These are phyloP conservation scores for Todus mexicanus DNA, from an alignment of 2,797 vertebrate species.

Conservation along the genomic window DNA sequence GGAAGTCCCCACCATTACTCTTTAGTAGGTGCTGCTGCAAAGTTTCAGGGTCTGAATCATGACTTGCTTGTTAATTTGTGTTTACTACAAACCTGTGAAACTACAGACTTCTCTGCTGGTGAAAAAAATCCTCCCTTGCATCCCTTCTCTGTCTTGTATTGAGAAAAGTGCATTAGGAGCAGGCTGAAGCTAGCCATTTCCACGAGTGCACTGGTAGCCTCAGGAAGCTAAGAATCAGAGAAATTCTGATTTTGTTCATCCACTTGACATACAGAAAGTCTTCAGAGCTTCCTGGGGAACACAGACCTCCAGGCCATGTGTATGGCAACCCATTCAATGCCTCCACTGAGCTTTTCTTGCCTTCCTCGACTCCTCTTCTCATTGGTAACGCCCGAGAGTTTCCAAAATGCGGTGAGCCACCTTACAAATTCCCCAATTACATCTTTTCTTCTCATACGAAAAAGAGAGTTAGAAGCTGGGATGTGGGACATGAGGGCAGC, in stretches of 20 bases:
- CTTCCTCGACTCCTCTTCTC: background rate
- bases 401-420: background rate
- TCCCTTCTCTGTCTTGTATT: background rate
- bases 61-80: background rate
- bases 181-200: background rate
- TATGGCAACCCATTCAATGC: background rate
- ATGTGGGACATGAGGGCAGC: background rate
- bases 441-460: background rate
- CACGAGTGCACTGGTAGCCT: background rate
- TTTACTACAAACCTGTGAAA: conserved; percentile 32
- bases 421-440: background rate
- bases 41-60: background rate
- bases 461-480: background rate
- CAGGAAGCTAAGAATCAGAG: background rate
- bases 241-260: background rate
- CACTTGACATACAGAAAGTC: background rate
- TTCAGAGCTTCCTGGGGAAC: background rate
- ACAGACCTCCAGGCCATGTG: background rate
- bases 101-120: background rate
- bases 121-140: background rate
- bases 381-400: background rate
- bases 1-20: conserved; percentile 48
- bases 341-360: background rate
- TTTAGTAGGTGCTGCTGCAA: background rate
- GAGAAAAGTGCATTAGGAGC: background rate